Evolutionary conservation across 2,113 vertebrate species (phyloP).

Genomic region (Tinamus guttatus): DNA sequence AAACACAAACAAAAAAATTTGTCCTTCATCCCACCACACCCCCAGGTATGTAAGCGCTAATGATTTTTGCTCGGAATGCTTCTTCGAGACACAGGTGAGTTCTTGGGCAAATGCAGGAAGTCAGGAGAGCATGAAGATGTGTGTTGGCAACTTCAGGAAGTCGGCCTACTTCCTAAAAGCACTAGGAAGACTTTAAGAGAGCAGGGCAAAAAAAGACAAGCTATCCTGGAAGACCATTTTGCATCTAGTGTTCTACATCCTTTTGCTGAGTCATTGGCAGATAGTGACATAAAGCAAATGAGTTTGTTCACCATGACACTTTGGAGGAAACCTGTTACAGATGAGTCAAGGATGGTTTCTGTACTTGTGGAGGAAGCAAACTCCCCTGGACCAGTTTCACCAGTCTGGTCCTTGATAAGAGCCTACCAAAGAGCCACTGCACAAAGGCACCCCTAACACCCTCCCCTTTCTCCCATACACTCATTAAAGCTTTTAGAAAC

Average conservation of each 20-base stretch:
- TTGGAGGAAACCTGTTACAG: constrained; percentile 43
- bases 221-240: neutral
- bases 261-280: neutral
- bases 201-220: neutral
- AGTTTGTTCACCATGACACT: constrained; percentile 46
- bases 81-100: neutral
- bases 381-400: constrained; percentile 39
- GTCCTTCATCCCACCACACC: neutral
- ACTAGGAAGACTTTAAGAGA: neutral
- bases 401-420: neutral
- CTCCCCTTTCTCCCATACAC: neutral
- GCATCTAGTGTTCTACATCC: neutral
- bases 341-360: constrained; percentile 60
- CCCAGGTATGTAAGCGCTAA: neutral
- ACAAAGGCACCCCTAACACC: neutral
- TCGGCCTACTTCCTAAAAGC: neutral
- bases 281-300: constrained; percentile 44
- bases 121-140: neutral
- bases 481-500: neutral
- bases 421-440: neutral
- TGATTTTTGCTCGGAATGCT: neutral
- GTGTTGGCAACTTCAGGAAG: neutral
- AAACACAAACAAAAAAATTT: neutral
- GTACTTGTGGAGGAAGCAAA: constrained; percentile 39
- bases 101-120: neutral